These are phyloP conservation scores for Scomber scombrus DNA, from an alignment of 2,113 vertebrate genomes.

Conservation along the genomic window DNA sequence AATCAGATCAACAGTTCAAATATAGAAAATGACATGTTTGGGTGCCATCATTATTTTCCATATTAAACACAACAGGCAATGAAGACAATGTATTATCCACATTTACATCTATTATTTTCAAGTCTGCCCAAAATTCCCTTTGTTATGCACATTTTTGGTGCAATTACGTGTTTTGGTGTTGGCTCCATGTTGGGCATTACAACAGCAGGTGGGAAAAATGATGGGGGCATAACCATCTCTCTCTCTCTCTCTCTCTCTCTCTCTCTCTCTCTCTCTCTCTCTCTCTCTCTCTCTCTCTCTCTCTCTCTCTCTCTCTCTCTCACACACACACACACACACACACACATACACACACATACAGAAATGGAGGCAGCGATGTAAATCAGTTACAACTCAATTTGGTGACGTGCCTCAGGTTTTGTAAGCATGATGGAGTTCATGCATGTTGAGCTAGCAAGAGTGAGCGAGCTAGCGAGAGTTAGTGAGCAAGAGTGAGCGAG, in stretches of 20 bases:
- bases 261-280: too few relatives aligned
- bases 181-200: neutral
- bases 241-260: too few relatives aligned
- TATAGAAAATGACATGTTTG: too few relatives aligned
- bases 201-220: neutral
- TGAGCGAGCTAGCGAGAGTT: neutral
- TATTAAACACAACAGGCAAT: neutral
- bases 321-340: neutral
- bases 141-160: neutral
- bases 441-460: conserved; percentile 6
- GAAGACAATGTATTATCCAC: too few relatives aligned
- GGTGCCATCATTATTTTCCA: neutral
- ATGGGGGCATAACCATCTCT: neutral
- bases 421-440: conserved; percentile 13
- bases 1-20: neutral
- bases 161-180: neutral
- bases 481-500: neutral
- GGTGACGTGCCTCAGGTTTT: neutral
- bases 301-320: too few relatives aligned
- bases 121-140: neutral
- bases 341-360: neutral
- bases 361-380: neutral
- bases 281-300: too few relatives aligned
- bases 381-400: conserved; percentile 22
- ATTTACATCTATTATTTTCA: neutral